These are phyloP conservation scores for Acanthochromis polyacanthus DNA, from an alignment of 2,113 vertebrate species.

Conservation along the genomic window DNA sequence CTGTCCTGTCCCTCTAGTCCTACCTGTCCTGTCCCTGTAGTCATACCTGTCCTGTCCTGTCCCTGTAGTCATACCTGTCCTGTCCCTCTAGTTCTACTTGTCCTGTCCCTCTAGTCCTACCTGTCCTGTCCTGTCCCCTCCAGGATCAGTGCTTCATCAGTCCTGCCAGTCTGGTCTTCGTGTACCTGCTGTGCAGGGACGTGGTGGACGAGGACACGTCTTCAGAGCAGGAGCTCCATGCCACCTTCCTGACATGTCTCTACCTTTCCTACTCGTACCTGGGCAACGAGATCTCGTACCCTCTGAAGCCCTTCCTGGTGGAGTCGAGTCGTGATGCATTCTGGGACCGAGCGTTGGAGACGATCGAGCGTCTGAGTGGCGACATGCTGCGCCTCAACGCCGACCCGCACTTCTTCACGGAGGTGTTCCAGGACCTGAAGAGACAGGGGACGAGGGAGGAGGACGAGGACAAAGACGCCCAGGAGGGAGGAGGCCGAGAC, in stretches of 20 bases:
- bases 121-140: not conserved
- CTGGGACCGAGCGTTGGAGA: conserved; percentile 92
- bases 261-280: conserved; percentile 96
- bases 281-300: conserved; percentile 96
- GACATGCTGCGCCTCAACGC: conserved; percentile 94
- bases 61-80: not conserved
- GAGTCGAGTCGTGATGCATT: conserved; percentile 93
- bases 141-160: conserved; percentile 96
- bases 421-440: conserved; percentile 96
- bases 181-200: conserved; percentile 93
- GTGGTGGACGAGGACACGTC: conserved; percentile 91
- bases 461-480: conserved; percentile 1
- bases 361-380: conserved; percentile 90
- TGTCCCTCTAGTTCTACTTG: too few relatives aligned
- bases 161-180: conserved; percentile 93
- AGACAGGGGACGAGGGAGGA: conserved; percentile 83
- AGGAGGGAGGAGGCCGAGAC: conserved; percentile 84
- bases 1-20: too few relatives aligned
- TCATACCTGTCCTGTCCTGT: too few relatives aligned
- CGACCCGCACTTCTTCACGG: conserved; percentile 94
- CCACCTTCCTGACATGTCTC: conserved; percentile 93
- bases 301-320: conserved; percentile 94
- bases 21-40: too few relatives aligned
- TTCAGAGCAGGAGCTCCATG: conserved; percentile 91
- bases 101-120: not conserved